Evolutionary conservation across 1,140 invertebrate species (phyloP), one percentile per base, ranked within the genome.

Genomic region (Druon quercuslanigerum): DNA sequence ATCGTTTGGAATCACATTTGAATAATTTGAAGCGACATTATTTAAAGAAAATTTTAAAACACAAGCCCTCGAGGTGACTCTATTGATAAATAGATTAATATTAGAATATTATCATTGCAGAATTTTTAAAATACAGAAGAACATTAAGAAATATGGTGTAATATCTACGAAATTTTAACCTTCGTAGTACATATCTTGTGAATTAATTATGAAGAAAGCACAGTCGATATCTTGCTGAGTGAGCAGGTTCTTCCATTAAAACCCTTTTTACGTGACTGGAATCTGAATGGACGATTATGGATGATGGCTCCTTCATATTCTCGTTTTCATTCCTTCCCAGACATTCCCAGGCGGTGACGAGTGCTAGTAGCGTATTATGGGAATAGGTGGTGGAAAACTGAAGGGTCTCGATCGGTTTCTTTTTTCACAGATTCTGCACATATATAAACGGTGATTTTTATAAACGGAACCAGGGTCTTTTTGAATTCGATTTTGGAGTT

Each of bases 211-310:
- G 33, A 66, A 66, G 57, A 13, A 66, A 66, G 40, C 13, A 19
- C 17, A 57, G 56, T 20, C 57, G 57, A 66, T 66, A 66, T 40
- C 25, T 46, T 66, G 25, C 25, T 14, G 33, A 14, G 25, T 46
- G 25, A 66, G 25, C 56, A 57, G 60, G 33, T 66, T 66, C 60
- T 66, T 66, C 60, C 60, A 66, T 66, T 66, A 66, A 66, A 66
- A 66, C 60, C n/a, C 60, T 40, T 66, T 66, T 66, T 66, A 66
- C 60, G 60, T 66, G 60, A 66, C 60, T 66, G 12, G 60, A 46
- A 66, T 66, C 40, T 20, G 16, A 66, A 66, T 66, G 13, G 25
- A n/a, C 60, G 60, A 66, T 66, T 66, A 66, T 66, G 16, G 25
- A 66, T 46, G 60, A 46, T 57, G 52, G 52, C 52, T 66, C 33